Percentiles rank a stretch among this genome's conserved stretches.
Conservation (phyloP, 1,140 invertebrate species). For the Akabosia matsudoensis region DNA sequence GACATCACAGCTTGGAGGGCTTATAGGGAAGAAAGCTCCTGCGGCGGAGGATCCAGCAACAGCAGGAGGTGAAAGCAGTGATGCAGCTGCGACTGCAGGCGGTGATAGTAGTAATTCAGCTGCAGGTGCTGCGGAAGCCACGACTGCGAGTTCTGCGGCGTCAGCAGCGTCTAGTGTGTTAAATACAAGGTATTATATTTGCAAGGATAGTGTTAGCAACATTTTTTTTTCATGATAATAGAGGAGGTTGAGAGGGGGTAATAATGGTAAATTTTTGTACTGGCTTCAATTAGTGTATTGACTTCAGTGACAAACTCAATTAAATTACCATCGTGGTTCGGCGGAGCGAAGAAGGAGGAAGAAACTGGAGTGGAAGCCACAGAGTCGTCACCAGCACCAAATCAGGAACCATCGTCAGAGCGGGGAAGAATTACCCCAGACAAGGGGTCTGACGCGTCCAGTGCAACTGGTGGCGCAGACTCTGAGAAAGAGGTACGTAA, state of each 20-base stretch:
- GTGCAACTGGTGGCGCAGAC: constrained; percentile 80
- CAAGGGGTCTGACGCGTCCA: constrained; percentile 54
- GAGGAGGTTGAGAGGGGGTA: neutral
- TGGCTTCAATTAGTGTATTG: neutral
- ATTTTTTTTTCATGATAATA: too few relatives aligned
- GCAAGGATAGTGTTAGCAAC: too few relatives aligned
- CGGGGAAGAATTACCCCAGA: constrained; percentile 40
- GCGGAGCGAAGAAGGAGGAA: constrained; percentile 31
- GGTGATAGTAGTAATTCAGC: neutral
- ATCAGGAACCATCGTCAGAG: constrained; percentile 51
- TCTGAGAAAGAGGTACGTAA: constrained; percentile 71
- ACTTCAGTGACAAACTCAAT: constrained; percentile 19
- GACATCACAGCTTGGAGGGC: constrained; percentile 30
- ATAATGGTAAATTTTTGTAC: neutral
- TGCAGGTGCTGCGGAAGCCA: constrained; percentile 1
- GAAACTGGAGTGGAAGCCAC: constrained; percentile 51
- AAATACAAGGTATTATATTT: neutral
- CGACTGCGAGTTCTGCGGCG: constrained; percentile 1
- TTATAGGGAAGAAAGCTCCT: constrained; percentile 5
- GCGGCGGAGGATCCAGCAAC: neutral
- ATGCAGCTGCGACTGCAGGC: neutral
- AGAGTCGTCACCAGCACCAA: constrained; percentile 53
- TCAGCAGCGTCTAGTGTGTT: neutral
- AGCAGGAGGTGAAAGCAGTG: neutral
- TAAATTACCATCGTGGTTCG: constrained; percentile 41